Evolutionary conservation across 2,797 vertebrate species (phyloP), one percentile per base, ranked within the genome.

Genomic region (Microcaecilia unicolor): DNA sequence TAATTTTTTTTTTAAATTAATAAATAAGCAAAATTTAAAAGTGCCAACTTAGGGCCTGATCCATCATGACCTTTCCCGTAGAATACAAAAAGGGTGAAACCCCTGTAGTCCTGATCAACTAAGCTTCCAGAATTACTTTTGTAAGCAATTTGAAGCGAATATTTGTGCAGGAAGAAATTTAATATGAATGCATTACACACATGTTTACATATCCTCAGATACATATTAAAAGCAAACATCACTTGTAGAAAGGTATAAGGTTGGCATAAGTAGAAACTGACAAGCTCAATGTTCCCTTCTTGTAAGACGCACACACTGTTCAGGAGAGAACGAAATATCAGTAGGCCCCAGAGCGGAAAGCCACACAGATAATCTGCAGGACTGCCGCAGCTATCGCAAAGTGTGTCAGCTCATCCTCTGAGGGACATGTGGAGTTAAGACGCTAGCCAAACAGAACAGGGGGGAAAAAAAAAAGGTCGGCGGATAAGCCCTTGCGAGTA

Each of bases 401-500:
- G 15, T 41, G 15, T 4, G 2, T 38, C 36, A 49, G 30, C 12
- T 45, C 2, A 0, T 31, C 52, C 34, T 48, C 21, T 18, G 10
- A 13, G n/a, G 18, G 9, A 31, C 6, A 29, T 16, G 22, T 10
- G 24, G 13, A 33, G 37, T 25, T 60, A 33, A n/a, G 28, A 39
- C 28, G 22, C 5, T 36, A 59, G 9, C 13, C 36, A 46, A 19
- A 7, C 28, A 28, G 25, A 55, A 36, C 11, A 46, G 37, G 25
- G 26, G 24, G n/a, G n/a, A n/a, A n/a, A n/a, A n/a, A 41, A 31
- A 25, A 7, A 14, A 56, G 50, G 29, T 41, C 44, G 23, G 34
- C 28, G 37, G 43, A 55, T 21, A 31, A 57, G 41, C 24, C 23
- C 53, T 55, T 46, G 51, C 54, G 51, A 56, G 41, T 26, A 61